Conservation (phyloP, 2,888 invertebrate genomes). For the Chrysolina oricalcia region DNA sequence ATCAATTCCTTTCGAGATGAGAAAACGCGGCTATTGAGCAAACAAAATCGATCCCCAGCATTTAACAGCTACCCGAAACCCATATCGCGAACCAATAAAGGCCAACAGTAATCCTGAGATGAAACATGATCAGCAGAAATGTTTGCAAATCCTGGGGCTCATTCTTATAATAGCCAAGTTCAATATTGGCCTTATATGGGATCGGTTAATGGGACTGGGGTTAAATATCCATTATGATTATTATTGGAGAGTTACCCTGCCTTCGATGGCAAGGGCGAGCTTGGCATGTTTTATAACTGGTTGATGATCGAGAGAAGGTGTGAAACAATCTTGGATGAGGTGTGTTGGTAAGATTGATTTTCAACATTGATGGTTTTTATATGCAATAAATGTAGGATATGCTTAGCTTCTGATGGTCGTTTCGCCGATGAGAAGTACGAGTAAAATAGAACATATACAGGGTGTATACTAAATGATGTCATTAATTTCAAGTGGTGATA, state of each 20-base stretch:
- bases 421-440: no score
- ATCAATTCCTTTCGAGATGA: neutral
- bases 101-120: conserved; percentile 37
- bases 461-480: no score
- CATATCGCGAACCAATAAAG: conserved; percentile 43
- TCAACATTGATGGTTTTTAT: neutral
- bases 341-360: neutral
- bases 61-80: conserved; percentile 31
- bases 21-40: neutral
- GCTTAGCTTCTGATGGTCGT: neutral
- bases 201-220: conserved; percentile 46
- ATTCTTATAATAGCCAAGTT: conserved; percentile 50
- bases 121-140: conserved; percentile 45
- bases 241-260: conserved; percentile 19
- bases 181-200: conserved; percentile 48
- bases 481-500: no score
- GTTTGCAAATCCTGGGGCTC: conserved; percentile 48
- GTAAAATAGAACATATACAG: no score
- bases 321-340: neutral
- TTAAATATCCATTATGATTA: conserved; percentile 31
- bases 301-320: neutral
- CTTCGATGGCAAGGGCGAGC: neutral
- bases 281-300: neutral
- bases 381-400: neutral
- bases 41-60: conserved; percentile 29